phyloP scores from a whole-genome alignment of 2,797 vertebrate genomes.

The Scarus forsteni region DNA sequence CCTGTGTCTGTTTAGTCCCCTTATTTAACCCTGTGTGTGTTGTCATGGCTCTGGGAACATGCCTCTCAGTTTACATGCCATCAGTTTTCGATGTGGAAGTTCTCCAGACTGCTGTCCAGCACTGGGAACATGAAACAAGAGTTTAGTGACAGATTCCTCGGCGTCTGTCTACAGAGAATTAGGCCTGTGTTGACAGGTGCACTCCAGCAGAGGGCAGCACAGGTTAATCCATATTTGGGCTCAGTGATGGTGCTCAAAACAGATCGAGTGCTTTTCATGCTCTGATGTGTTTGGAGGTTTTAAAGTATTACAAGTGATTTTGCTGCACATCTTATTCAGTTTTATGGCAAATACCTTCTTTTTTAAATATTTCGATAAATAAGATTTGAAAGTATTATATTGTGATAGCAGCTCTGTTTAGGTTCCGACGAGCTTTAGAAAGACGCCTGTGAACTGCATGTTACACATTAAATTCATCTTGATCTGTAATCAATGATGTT shows the following conservation, averaged over 20 bases:
- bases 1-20: slow-evolving; percentile 25
- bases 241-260: neutral
- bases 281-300: too few relatives aligned
- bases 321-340: too few relatives aligned
- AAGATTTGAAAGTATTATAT: too few relatives aligned
- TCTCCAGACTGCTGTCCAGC: slow-evolving; percentile 32
- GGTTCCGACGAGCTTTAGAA: too few relatives aligned
- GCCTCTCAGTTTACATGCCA: slow-evolving; percentile 54
- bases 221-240: neutral
- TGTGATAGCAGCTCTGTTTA: too few relatives aligned
- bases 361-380: too few relatives aligned
- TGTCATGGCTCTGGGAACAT: slow-evolving; percentile 35
- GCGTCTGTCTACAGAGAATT: neutral
- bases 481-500: too few relatives aligned
- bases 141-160: neutral
- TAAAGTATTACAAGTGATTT: too few relatives aligned
- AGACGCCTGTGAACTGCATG: too few relatives aligned
- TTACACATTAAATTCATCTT: too few relatives aligned
- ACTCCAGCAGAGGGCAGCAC: slow-evolving; percentile 68
- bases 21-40: slow-evolving; percentile 43
- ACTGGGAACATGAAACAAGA: neutral
- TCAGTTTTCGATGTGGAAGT: slow-evolving; percentile 47
- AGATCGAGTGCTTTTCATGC: too few relatives aligned
- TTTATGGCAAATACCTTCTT: too few relatives aligned
- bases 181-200: slow-evolving; percentile 1